Evolutionary conservation across 2,113 vertebrate genomes (phyloP), one percentile per base, ranked within the genome.

Genomic region (Dipodomys merriami): DNA sequence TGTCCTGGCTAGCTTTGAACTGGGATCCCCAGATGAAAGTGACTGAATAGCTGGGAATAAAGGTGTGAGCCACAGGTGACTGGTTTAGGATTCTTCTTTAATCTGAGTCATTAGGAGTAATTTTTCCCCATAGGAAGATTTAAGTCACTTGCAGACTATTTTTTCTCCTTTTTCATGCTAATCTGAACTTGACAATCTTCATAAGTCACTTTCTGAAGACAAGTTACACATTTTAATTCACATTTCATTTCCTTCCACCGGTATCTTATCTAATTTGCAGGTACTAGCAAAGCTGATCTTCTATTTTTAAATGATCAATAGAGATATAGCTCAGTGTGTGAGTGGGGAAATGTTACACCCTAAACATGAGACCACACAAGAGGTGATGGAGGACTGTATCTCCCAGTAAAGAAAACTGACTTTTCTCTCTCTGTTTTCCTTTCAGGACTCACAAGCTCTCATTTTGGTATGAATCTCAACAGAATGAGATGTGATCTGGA

Each of bases 401-500:
- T 49, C 49, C 12, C 2, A 49, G 12, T 49, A 12, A 49, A 49
- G 49, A 49, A 49, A 49, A 49, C 12, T 9, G 9, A 49, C 8
- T 49, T 67, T 20, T 86, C 11, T 91, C 88, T 82, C 20, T 27
- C 46, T 44, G 71, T 49, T 22, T 39, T 79, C 53, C 20, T 92
- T 68, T 86, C 49, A 49, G 49, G 57, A 86, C 7, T 73, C 77
- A 6, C 20, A 72, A 25, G n/a, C 22, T 77, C 8, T 67, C 27
- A 33, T 25, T 87, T 89, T 27, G 83, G 76, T 33, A 81, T 33
- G 46, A 78, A 80, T 69, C 86, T 10, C 88, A 79, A 88, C 29
- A 71, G 80, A 94, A 82, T 69, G 57, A 82, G 12, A 35, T 67
- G 5, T 65, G 86, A 80, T 89, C 71, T 89, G 15, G 60, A n/a